A percentile compares a stretch with the other conserved stretches of the same genome.
Conservation (phyloP, 1,140 invertebrate genomes). For the Eriocheir sinensis region DNA sequence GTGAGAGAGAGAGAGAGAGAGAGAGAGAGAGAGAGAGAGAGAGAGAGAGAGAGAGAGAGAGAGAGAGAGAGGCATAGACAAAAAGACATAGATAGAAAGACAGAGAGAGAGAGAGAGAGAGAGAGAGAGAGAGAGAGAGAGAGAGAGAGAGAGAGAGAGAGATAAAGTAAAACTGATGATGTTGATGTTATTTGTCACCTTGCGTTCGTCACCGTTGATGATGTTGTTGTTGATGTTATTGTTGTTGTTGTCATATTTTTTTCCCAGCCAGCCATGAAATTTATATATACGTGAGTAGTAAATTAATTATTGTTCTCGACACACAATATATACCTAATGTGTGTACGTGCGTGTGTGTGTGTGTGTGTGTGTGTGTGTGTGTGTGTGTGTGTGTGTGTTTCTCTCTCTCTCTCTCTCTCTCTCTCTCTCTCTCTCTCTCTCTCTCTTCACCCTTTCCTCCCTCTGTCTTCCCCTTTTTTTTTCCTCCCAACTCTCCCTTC, state of each 20-base stretch:
- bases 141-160: neutral
- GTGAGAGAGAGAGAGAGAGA: constrained; percentile 26
- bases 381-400: constrained; percentile 18
- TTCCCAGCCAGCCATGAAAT: neutral
- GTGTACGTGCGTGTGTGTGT: constrained; percentile 54
- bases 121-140: neutral
- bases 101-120: neutral
- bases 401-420: too few species aligned
- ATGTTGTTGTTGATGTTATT: too few species aligned
- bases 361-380: constrained; percentile 58
- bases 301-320: neutral
- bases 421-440: neutral
- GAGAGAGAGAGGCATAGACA: neutral
- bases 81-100: neutral
- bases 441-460: neutral
- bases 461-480: neutral
- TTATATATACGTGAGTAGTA: neutral
- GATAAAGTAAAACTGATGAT: neutral
- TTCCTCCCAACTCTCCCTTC: too few species aligned
- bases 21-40: neutral
- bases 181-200: neutral
- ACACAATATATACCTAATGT: neutral
- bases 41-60: neutral
- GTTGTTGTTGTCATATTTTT: too few species aligned
- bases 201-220: neutral